These are phyloP conservation scores for Dallia pectoralis DNA, from an alignment of 2,797 vertebrate species.

Conservation along the genomic window DNA sequence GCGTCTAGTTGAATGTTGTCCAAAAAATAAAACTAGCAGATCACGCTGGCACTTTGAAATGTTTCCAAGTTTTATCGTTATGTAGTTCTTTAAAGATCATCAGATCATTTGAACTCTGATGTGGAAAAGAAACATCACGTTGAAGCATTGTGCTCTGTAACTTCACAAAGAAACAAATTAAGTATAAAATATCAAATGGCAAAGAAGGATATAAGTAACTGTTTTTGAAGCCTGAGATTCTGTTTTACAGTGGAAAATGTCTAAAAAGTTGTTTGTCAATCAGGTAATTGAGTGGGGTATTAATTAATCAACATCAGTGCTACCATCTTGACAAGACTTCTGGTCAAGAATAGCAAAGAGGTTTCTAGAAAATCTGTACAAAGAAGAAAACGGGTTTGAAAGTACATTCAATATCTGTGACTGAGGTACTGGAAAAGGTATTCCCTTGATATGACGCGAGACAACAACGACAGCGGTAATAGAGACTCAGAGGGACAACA, in stretches of 20 bases:
- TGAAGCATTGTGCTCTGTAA: slow-evolving; percentile 60
- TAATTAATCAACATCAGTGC: slow-evolving; percentile 52
- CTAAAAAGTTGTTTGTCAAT: slow-evolving; percentile 49
- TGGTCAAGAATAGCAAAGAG: slow-evolving; percentile 71
- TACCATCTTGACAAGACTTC: slow-evolving; percentile 68
- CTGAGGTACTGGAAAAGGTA: slow-evolving; percentile 84
- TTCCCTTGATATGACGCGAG: slow-evolving; percentile 75
- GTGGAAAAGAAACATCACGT: slow-evolving; percentile 26
- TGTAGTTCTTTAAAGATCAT: slow-evolving; percentile 41
- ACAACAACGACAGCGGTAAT: slow-evolving; percentile 66
- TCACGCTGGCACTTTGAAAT: slow-evolving; percentile 42
- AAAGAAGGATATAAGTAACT: slow-evolving; percentile 49
- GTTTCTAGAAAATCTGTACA: slow-evolving; percentile 80
- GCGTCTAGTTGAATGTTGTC: slow-evolving; percentile 53
- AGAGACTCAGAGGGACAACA: slow-evolving; percentile 67
- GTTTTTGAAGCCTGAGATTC: slow-evolving; percentile 68
- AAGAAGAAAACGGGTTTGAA: slow-evolving; percentile 69
- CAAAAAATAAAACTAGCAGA: slow-evolving; percentile 53
- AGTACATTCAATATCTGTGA: slow-evolving; percentile 89
- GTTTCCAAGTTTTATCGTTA: slow-evolving; percentile 36
- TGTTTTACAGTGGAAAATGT: slow-evolving; percentile 42
- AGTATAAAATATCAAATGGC: slow-evolving; percentile 23
- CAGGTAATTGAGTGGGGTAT: slow-evolving; percentile 35
- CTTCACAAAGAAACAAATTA: slow-evolving; percentile 45
- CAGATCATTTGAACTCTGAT: slow-evolving; percentile 37